phyloP scores from a whole-genome alignment of 1,140 invertebrate genomes.

The Thaumetopoea pityocampa region DNA sequence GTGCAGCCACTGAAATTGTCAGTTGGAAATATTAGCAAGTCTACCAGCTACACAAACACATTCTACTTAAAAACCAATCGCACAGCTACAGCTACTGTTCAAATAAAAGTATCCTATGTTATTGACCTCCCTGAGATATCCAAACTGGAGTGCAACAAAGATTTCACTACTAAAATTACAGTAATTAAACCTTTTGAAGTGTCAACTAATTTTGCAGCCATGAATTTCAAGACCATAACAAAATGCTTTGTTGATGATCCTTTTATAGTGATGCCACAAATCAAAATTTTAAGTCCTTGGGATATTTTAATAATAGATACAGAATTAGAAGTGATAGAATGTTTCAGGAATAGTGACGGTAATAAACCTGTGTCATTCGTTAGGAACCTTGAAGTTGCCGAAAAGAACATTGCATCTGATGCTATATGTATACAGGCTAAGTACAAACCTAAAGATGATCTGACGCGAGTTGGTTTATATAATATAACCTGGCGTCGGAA shows the following conservation, averaged over 20 bases:
- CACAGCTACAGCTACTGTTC: slow-evolving; percentile 75
- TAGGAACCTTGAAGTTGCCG: slow-evolving; percentile 53
- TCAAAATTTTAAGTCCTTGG: slow-evolving; percentile 83
- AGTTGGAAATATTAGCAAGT: slow-evolving; percentile 54
- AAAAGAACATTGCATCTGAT: slow-evolving; percentile 65
- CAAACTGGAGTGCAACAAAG: slow-evolving; percentile 75
- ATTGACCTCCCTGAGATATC: slow-evolving; percentile 58
- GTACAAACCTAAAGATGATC: slow-evolving; percentile 72
- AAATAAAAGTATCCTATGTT: slow-evolving; percentile 74
- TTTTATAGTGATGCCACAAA: slow-evolving; percentile 82
- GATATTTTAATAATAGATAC: slow-evolving; percentile 81
- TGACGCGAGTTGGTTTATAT: slow-evolving; percentile 82
- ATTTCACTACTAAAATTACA: slow-evolving; percentile 78
- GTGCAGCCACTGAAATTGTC: slow-evolving; percentile 59
- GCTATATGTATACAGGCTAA: slow-evolving; percentile 64
- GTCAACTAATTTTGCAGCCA: slow-evolving; percentile 80
- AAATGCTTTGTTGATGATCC: slow-evolving; percentile 82
- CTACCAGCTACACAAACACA: slow-evolving; percentile 41
- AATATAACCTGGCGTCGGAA: slow-evolving; percentile 87
- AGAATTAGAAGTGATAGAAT: slow-evolving; percentile 77
- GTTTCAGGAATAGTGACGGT: slow-evolving; percentile 55
- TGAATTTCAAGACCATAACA: slow-evolving; percentile 79
- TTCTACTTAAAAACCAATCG: slow-evolving; percentile 80
- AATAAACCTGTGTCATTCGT: slow-evolving; percentile 50
- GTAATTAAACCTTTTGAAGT: slow-evolving; percentile 84